These are phyloP conservation scores for Beroe ovata DNA, from an alignment of 37 sponge, comb jelly and placozoan genomes.

Conservation along the genomic window DNA sequence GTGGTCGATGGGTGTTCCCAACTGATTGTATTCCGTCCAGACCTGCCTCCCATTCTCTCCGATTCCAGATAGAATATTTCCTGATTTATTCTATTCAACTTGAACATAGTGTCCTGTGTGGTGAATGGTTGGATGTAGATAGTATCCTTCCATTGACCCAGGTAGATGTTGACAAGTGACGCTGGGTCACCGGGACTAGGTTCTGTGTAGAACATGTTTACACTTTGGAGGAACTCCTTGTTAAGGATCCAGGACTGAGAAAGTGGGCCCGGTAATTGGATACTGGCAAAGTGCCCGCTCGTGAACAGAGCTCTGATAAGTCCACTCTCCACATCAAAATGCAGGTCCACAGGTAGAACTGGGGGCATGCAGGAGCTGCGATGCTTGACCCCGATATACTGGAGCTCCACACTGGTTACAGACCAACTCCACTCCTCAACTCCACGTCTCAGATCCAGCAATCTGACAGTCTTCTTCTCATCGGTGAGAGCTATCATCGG, in stretches of 20 bases:
- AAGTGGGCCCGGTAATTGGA: slow-evolving; percentile 3
- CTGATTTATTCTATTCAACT: neutral
- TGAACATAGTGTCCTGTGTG: neutral
- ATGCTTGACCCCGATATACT: slow-evolving; percentile 12
- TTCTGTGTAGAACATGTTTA: slow-evolving; percentile 47
- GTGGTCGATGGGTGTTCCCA: slow-evolving; percentile 31
- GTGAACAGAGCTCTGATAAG: slow-evolving; percentile 22
- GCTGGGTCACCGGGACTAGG: neutral
- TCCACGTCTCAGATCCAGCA: slow-evolving; percentile 52
- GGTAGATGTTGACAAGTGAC: slow-evolving; percentile 1
- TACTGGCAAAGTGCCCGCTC: neutral
- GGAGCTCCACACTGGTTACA: slow-evolving; percentile 11
- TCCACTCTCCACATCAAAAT: slow-evolving; percentile 48
- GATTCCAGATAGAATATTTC: slow-evolving; percentile 11
- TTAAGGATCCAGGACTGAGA: slow-evolving; percentile 57
- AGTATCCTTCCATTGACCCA: slow-evolving; percentile 20
- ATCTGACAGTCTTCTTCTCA: slow-evolving; percentile 55
- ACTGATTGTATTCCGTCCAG: slow-evolving; percentile 49
- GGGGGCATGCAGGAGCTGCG: neutral
- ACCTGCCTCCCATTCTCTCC: neutral
- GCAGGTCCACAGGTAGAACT: slow-evolving; percentile 6
- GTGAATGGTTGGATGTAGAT: slow-evolving; percentile 38
- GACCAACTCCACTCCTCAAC: slow-evolving; percentile 63
- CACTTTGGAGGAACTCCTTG: slow-evolving; percentile 6
- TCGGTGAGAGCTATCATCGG: slow-evolving; percentile 46